Evolutionary conservation across 2,113 vertebrate genomes (phyloP).

Genomic region (Phoenicopterus ruber): DNA sequence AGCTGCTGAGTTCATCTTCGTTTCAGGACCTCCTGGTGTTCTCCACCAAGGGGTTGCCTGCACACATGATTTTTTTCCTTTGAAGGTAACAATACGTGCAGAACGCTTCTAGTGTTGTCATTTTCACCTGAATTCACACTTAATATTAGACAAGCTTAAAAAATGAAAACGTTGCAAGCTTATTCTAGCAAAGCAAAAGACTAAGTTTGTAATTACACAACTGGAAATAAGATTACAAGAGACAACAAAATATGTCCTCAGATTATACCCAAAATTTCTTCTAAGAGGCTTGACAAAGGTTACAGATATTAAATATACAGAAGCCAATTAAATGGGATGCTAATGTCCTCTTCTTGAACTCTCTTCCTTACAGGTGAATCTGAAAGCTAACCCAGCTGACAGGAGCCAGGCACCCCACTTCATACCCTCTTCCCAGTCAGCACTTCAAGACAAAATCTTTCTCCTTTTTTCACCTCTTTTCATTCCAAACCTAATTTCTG

Average conservation of each 20-base stretch:
- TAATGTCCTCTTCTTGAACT: neutral
- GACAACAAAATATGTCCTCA: neutral
- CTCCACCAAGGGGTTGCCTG: neutral
- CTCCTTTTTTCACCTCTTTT: neutral
- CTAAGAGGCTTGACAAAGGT: neutral
- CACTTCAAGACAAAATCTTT: neutral
- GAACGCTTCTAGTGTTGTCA: neutral
- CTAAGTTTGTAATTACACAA: neutral
- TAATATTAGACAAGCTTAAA: neutral
- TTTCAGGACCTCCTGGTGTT: neutral
- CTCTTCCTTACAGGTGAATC: neutral
- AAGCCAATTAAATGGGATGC: neutral
- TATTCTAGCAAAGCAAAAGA: neutral
- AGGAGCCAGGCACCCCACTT: neutral
- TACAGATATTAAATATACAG: neutral
- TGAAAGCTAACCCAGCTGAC: neutral
- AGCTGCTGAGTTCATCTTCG: neutral
- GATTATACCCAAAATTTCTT: neutral
- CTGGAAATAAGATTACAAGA: neutral
- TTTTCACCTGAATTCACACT: neutral
- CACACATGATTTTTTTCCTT: neutral
- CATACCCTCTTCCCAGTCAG: neutral
- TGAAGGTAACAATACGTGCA: neutral
- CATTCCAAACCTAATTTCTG: neutral
- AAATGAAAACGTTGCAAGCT: neutral